Percentiles rank a stretch among this genome's conserved stretches.
phyloP scores from a whole-genome alignment of 2,888 invertebrate species.

The Trilocha varians region DNA sequence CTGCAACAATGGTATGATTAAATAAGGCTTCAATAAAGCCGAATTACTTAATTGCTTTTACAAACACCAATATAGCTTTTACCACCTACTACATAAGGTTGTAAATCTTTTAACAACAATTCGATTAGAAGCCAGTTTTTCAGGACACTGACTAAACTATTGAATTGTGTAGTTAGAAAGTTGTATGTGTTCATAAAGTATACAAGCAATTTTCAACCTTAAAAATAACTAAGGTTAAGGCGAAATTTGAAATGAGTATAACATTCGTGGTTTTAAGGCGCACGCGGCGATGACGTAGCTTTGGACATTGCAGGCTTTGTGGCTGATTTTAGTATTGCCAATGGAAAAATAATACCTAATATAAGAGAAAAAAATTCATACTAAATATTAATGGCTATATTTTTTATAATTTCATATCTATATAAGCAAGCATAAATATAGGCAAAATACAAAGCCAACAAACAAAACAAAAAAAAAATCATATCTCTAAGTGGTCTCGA shows the following conservation, averaged over 20 bases:
- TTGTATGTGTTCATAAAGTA: neutral
- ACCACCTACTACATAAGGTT: neutral
- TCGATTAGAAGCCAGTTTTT: conserved; percentile 21
- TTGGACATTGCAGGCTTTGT: conserved; percentile 57
- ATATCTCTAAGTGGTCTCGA: too few species aligned
- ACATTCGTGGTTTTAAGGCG: conserved; percentile 41
- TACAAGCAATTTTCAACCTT: too few species aligned
- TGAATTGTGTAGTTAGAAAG: neutral
- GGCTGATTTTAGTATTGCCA: conserved; percentile 55
- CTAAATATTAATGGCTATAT: too few species aligned
- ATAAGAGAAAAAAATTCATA: neutral
- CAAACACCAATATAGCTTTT: too few species aligned
- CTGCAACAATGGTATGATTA: too few species aligned
- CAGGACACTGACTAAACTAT: conserved; percentile 18
- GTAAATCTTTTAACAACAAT: conserved; percentile 15
- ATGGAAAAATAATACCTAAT: conserved; percentile 21
- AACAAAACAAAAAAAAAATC: too few species aligned
- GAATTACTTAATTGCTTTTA: too few species aligned
- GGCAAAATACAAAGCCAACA: too few species aligned
- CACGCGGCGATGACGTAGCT: conserved; percentile 37
- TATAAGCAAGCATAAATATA: too few species aligned
- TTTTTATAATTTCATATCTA: too few species aligned
- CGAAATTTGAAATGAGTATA: conserved; percentile 8
- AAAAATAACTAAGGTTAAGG: neutral
- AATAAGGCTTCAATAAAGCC: too few species aligned